These are phyloP conservation scores for Erpornis zantholeuca DNA, from an alignment of 2,113 vertebrate genomes.

Conservation along the genomic window DNA sequence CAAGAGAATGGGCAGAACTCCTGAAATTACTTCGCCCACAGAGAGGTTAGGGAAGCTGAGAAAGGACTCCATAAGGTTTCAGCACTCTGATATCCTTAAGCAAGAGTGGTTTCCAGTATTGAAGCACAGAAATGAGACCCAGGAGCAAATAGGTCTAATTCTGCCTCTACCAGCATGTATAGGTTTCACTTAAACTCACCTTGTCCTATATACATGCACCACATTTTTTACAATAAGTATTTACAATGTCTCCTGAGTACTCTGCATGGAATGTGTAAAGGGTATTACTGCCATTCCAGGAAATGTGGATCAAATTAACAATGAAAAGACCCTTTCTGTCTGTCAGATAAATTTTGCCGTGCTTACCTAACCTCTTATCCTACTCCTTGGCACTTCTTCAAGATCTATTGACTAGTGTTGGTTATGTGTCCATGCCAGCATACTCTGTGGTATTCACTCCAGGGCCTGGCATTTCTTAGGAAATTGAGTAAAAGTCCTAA, in stretches of 20 bases:
- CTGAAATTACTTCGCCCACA: neutral
- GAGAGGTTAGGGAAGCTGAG: neutral
- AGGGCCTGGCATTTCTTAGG: neutral
- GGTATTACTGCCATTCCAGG: neutral
- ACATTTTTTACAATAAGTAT: neutral
- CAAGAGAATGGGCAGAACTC: neutral
- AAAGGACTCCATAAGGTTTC: neutral
- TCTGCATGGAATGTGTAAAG: neutral
- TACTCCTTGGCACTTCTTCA: neutral
- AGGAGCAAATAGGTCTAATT: neutral
- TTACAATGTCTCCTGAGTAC: neutral
- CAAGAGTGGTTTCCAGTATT: neutral
- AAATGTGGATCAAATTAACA: neutral
- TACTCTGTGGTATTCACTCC: neutral
- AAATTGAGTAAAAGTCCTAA: neutral
- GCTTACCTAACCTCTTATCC: neutral
- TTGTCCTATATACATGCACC: neutral
- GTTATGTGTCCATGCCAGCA: neutral
- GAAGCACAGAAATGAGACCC: neutral
- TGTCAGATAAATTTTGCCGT: neutral
- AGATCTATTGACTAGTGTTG: neutral
- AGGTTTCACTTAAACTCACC: neutral
- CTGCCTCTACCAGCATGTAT: rapidly evolving
- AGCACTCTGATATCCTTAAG: neutral
- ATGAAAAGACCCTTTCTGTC: neutral